Conservation (phyloP, 2,888 invertebrate species). For the Luperina nickerlii region DNA sequence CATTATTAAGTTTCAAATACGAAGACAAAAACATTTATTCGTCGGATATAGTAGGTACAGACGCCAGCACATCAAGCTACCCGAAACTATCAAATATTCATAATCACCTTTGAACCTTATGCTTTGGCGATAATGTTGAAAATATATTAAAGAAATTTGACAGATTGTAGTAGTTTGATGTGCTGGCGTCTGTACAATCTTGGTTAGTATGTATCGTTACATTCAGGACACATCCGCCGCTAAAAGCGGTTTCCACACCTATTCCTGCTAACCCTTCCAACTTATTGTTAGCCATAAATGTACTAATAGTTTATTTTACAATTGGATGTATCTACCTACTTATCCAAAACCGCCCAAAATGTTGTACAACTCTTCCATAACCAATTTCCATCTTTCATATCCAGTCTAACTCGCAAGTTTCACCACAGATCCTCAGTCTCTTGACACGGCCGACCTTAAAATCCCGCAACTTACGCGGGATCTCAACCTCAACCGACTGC, state of each 20-base stretch:
- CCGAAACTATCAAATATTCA: too few species aligned
- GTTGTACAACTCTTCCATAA: not conserved
- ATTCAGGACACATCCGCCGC: too few species aligned
- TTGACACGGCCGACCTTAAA: conserved; percentile 46
- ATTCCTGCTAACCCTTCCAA: not conserved
- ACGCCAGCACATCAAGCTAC: too few species aligned
- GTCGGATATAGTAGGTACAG: too few species aligned
- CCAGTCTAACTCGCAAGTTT: conserved; percentile 1
- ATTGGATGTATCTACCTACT: not conserved
- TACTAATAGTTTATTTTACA: not conserved
- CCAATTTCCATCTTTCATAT: not conserved
- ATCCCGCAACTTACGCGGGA: conserved; percentile 18
- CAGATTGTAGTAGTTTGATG: too few species aligned
- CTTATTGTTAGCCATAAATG: not conserved
- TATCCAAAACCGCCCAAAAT: not conserved
- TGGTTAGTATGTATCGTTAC: too few species aligned
- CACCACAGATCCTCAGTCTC: not conserved
- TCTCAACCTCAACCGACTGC: not conserved
- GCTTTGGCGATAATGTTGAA: too few species aligned
- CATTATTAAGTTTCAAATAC: not conserved
- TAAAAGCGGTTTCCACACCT: not conserved
- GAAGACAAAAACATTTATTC: too few species aligned
- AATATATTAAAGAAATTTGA: too few species aligned
- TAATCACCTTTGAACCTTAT: too few species aligned
- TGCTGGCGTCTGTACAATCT: too few species aligned